These are phyloP conservation scores for Cantharis flavilabris DNA, from an alignment of 2,888 invertebrate genomes.

Conservation along the genomic window DNA sequence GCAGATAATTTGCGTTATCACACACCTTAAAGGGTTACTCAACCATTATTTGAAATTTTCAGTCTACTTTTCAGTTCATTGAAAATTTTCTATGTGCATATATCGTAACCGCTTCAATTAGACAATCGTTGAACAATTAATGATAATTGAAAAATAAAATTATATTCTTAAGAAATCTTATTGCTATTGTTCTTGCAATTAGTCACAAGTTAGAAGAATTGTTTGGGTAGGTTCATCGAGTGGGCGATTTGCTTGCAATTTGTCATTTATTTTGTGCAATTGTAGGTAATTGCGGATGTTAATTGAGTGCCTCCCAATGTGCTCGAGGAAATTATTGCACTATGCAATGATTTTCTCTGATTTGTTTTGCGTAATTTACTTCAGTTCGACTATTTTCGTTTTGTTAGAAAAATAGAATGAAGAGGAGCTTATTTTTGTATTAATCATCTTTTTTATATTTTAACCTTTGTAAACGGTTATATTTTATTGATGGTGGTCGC, in stretches of 20 bases:
- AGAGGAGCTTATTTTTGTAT: background rate
- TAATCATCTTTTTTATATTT: background rate
- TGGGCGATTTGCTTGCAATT: slow-evolving; percentile 11
- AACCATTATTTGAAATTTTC: background rate
- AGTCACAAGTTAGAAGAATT: background rate
- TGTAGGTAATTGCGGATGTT: slow-evolving; percentile 5
- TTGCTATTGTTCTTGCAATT: background rate
- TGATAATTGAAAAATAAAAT: background rate
- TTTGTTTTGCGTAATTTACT: background rate
- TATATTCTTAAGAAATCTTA: background rate
- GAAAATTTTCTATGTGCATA: background rate
- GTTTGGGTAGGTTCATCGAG: background rate
- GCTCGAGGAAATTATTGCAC: background rate
- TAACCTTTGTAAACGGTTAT: background rate
- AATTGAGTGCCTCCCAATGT: background rate
- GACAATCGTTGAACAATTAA: background rate
- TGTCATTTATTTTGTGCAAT: slow-evolving; percentile 13
- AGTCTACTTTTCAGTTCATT: background rate
- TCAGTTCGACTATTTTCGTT: background rate
- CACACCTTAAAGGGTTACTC: background rate
- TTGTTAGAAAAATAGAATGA: background rate
- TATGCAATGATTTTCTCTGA: background rate
- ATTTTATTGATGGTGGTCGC: too few relatives aligned
- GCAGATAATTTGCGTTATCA: background rate
- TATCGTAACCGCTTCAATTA: background rate